Evolutionary conservation across 2,113 vertebrate genomes (phyloP).

Genomic region (Chionis minor): DNA sequence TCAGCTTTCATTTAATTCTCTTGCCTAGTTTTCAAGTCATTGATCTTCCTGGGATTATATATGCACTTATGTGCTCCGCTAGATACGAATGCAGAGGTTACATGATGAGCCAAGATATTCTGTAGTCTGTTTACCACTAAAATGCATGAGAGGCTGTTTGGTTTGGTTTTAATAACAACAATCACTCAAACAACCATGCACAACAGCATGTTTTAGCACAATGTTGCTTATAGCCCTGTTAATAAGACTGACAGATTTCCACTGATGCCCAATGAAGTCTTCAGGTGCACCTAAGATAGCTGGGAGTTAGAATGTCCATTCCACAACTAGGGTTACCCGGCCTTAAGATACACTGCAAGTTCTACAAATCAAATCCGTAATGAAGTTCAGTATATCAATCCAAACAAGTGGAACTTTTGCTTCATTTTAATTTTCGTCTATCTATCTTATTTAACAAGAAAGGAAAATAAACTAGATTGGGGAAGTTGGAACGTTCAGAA

Average conservation of each 20-base stretch:
- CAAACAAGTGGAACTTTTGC: neutral
- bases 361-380: neutral
- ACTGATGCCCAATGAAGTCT: neutral
- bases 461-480: neutral
- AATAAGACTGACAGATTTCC: neutral
- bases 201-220: neutral
- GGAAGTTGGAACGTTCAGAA: neutral
- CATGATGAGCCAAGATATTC: neutral
- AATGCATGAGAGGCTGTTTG: neutral
- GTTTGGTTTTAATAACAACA: neutral
- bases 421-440: neutral
- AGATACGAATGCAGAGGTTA: neutral
- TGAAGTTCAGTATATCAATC: neutral
- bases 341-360: neutral
- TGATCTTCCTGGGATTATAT: neutral
- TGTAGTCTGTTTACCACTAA: neutral
- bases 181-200: neutral
- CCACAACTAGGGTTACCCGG: neutral
- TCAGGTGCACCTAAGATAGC: neutral
- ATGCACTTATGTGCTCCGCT: rapidly evolving
- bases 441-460: neutral
- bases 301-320: neutral
- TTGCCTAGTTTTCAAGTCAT: neutral
- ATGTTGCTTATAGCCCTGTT: neutral
- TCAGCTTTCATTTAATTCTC: neutral